These are phyloP conservation scores for Erythrolamprus reginae DNA, from an alignment of 2,113 vertebrate genomes.

Conservation along the genomic window DNA sequence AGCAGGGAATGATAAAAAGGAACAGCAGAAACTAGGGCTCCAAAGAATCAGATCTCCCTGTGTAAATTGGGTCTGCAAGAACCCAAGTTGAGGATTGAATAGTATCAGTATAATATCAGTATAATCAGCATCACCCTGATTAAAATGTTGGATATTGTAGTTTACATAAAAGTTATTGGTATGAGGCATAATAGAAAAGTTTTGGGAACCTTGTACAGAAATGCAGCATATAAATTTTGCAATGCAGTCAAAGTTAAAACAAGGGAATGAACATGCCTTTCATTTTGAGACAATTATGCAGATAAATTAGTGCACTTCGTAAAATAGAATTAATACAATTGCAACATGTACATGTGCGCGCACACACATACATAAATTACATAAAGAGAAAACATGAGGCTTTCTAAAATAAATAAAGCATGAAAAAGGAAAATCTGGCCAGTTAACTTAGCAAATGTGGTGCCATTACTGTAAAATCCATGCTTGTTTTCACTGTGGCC, in stretches of 20 bases:
- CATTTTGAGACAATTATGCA: neutral
- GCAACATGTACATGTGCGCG: too few species aligned
- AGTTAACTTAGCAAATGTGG: neutral
- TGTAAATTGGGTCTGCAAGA: neutral
- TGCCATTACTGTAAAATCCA: neutral
- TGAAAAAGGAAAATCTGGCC: neutral
- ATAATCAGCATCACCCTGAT: neutral
- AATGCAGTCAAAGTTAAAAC: neutral
- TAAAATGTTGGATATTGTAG: neutral
- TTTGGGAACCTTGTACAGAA: neutral
- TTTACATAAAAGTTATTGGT: neutral
- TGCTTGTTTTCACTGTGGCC: neutral
- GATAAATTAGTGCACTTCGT: neutral
- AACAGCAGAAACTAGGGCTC: neutral
- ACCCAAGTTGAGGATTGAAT: neutral
- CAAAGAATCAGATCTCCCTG: neutral
- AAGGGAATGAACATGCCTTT: neutral
- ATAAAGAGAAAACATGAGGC: neutral
- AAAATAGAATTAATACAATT: neutral
- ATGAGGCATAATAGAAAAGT: neutral
- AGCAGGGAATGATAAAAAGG: neutral
- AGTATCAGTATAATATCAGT: too few species aligned
- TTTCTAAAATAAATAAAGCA: neutral
- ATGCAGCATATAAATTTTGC: neutral
- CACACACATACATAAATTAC: neutral